A percentile compares a stretch with the other conserved stretches of the same genome.
Evolutionary conservation across 2,797 vertebrate species (phyloP).

Genomic region (Monodelphis domestica): DNA sequence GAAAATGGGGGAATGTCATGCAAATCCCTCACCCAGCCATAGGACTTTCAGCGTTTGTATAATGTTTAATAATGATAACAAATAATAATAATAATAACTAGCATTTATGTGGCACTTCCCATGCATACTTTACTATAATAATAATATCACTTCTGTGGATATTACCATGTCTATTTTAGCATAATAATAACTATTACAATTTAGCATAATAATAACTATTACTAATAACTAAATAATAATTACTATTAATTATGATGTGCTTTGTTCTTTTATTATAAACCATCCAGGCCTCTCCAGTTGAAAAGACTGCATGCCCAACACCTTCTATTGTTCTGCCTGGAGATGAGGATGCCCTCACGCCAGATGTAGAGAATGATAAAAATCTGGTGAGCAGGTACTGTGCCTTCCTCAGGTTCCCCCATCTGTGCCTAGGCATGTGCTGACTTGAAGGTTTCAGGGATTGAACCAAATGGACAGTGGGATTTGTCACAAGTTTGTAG

Average conservation of each 20-base stretch:
- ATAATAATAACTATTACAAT: too few relatives aligned
- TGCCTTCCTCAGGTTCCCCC: not conserved
- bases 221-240: too few relatives aligned
- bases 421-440: conserved; percentile 39
- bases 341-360: conserved; percentile 86
- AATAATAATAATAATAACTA: too few relatives aligned
- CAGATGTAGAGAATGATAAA: conserved; percentile 86
- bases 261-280: conserved; percentile 74
- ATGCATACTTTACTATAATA: not conserved
- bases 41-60: not conserved
- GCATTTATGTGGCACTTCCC: not conserved
- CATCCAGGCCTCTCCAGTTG: conserved; percentile 84
- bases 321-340: conserved; percentile 93
- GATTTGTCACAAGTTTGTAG: not conserved
- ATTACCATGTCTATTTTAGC: too few relatives aligned
- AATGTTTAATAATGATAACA: not conserved
- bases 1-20: not conserved
- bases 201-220: too few relatives aligned
- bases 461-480: not conserved
- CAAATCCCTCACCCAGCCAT: not conserved
- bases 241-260: not conserved
- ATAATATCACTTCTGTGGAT: not conserved
- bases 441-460: conserved; percentile 39
- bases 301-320: conserved; percentile 83
- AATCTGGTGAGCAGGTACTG: conserved; percentile 90